Percentiles rank a stretch among this genome's conserved stretches.
phyloP scores from a whole-genome alignment of 2,113 vertebrate genomes.

The Numida meleagris region DNA sequence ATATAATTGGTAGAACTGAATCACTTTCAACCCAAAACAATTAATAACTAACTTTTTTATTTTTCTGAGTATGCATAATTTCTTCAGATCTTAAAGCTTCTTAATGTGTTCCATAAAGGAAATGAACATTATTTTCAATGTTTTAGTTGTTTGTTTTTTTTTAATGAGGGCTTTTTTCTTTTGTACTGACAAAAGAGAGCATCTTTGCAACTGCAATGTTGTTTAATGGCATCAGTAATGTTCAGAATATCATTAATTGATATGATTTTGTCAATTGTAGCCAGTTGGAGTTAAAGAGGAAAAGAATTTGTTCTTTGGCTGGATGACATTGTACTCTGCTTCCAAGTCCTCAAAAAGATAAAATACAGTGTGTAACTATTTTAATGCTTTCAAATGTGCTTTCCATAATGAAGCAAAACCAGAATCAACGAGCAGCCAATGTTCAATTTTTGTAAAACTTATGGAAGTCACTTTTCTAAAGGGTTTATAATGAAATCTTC shows the following conservation, averaged over 20 bases:
- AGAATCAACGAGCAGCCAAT: background rate
- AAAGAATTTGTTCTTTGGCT: background rate
- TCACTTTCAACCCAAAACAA: background rate
- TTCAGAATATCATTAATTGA: background rate
- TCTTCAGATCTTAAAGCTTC: background rate
- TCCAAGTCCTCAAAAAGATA: background rate
- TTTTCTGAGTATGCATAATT: background rate
- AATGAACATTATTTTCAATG: background rate
- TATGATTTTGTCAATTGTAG: background rate
- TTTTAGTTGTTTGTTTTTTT: background rate
- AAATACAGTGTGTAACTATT: background rate
- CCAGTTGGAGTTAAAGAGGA: background rate
- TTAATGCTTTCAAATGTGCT: background rate
- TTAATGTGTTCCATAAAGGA: background rate
- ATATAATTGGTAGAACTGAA: background rate
- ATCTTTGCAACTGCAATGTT: background rate
- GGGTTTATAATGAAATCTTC: background rate
- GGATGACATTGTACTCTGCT: background rate
- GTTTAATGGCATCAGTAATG: rapidly evolving
- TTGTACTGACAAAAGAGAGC: background rate
- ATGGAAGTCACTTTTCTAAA: background rate
- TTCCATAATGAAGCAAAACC: background rate
- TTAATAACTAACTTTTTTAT: background rate
- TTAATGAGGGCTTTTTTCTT: background rate
- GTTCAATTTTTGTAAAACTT: background rate